phyloP scores from a whole-genome alignment of 2,113 vertebrate species.

The Thamnophis sirtalis region DNA sequence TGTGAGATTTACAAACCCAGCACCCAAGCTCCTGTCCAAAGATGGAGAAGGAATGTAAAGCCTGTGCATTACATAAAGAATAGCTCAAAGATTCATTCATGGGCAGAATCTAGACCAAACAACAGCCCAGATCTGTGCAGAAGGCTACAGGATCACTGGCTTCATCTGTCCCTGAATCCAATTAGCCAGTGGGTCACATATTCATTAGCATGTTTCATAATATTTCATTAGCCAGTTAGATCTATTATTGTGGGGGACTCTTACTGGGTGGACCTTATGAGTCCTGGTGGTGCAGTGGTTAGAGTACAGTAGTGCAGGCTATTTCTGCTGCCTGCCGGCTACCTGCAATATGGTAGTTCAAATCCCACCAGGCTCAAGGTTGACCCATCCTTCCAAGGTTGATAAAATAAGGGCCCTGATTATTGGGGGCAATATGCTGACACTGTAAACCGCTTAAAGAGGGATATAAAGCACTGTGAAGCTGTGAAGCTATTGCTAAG shows the following conservation, averaged over 20 bases:
- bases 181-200: not conserved
- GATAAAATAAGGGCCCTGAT: no score
- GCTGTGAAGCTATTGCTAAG: no score
- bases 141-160: not conserved
- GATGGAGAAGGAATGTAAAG: constrained; percentile 26
- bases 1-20: not conserved
- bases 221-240: not conserved
- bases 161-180: not conserved
- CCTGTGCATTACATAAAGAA: constrained; percentile 6
- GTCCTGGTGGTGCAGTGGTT: no score
- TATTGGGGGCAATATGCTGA: no score
- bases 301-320: no score
- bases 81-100: not conserved
- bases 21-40: constrained; percentile 36
- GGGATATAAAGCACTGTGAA: no score
- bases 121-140: not conserved
- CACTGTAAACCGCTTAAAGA: no score
- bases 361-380: no score
- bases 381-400: no score
- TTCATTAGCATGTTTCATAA: not conserved
- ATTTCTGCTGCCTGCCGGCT: no score
- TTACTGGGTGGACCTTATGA: not conserved
- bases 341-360: no score
- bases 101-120: not conserved
- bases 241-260: not conserved